Evolutionary conservation across 2,113 vertebrate genomes (phyloP), one percentile per base, ranked within the genome.

Genomic region (Rousettus leschenaultii): DNA sequence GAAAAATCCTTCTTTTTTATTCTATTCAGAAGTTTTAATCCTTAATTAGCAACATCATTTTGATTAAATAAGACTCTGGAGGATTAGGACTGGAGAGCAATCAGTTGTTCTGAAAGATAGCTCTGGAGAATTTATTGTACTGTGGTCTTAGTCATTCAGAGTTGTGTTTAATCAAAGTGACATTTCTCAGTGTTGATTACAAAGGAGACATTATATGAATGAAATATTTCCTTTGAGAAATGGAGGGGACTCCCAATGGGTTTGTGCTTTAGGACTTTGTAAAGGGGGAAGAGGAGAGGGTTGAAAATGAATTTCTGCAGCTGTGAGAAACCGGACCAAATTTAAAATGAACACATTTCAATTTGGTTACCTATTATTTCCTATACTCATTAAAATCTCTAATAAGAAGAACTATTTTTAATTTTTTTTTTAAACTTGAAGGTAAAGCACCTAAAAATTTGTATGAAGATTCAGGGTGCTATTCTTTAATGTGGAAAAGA

Each of bases 21-120:
- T 98, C 94, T 98, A 96, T 97, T 98, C 92, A 51, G 86, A 97
- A 95, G 95, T 98, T 98, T 98, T 98, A 98, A 98, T 98, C 98
- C 98, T 99, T 99, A 99, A 99, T 99, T 99, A 99, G 98, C 97
- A 98, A 97, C 98, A 98, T 98, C 95, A 98, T 98, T 99, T 98
- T 98, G 98, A 98, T 99, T 98, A 98, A 98, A 98, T 98, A 98
- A 98, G 97, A 93, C 98, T 98, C 98, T 96, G 8, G 98, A 98
- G 98, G 97, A 98, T 98, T 98, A 98, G 97, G 97, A 97, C 97
- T 96, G 93, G 95, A 98, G 97, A 98, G 97, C 97, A 98, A 98
- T 98, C 98, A 96, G 96, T 98, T 98, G 97, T 97, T 98, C 98
- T 98, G 97, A 98, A 98, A 97, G 97, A 98, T 97, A 95, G 98